Evolutionary conservation across 2,113 vertebrate species (phyloP), one percentile per base, ranked within the genome.

Genomic region (Halichoeres trimaculatus): DNA sequence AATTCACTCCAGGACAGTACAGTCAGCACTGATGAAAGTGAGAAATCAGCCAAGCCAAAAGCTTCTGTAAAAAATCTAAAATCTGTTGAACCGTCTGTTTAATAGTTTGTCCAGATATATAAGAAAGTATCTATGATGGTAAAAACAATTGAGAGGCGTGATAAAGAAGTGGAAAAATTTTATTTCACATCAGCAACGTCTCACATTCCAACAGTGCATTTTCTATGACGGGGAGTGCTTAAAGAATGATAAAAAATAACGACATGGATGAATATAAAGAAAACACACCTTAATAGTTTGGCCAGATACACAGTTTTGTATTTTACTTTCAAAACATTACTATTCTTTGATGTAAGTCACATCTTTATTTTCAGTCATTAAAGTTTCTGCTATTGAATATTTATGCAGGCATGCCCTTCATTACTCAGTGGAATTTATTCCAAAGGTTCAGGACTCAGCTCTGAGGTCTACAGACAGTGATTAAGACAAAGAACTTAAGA

Each of bases 341-440:
- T 66, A 35, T 4, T 58, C 34, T 22, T 12, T 16, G 14, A 43
- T 34, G 6, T 16, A 19, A 3, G 22, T 38, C 9, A 34, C 19
- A 41, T 53, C 8, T n/a, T 12, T 19, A 23, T 43, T 58, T 11
- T 10, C 22, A 38, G 2, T 60, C 56, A 52, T 23, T 22, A 17
- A 20, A 55, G 10, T 45, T 55, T 52, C 8, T 36, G 24, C 76
- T 0, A 56, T 48, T 17, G 43, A 17, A 71, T 34, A 2, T 35
- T 40, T 53, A 64, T 61, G 10, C 36, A 67, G 23, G 77, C 65
- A 55, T 26, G 75, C 51, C 85, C 83, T 78, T 90, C 87, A 89
- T 45, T 65, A 80, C 71, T 59, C 54, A 52, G 1, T 64, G 60
- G 71, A 67, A 50, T 52, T 43, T 78, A 71, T 24, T 52, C 66